These are phyloP conservation scores for Alcis repandata DNA, from an alignment of 2,888 invertebrate species.

Conservation along the genomic window DNA sequence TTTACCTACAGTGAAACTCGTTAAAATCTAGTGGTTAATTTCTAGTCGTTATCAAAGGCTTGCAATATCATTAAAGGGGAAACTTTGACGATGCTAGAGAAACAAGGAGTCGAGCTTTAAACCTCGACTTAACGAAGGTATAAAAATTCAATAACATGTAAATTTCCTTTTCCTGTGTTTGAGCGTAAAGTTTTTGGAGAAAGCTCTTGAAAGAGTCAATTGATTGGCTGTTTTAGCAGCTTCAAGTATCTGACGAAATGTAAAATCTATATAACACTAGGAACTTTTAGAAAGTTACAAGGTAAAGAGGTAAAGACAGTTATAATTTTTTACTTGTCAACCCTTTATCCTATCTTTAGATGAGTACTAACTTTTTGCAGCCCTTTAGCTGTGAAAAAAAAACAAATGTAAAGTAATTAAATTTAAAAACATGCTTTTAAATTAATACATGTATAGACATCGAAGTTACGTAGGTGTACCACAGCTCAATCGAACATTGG, in stretches of 20 bases:
- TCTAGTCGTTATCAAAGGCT: slow-evolving; percentile 32
- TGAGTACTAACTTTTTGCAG: too few relatives aligned
- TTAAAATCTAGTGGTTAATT: slow-evolving; percentile 29
- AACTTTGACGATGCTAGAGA: slow-evolving; percentile 39
- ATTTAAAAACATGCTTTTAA: too few relatives aligned
- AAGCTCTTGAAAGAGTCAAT: slow-evolving; percentile 74
- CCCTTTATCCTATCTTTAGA: too few relatives aligned
- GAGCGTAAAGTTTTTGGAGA: slow-evolving; percentile 74
- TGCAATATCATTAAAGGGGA: slow-evolving; percentile 39
- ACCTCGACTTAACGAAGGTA: slow-evolving; percentile 76
- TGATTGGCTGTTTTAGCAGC: slow-evolving; percentile 63
- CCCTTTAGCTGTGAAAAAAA: too few relatives aligned
- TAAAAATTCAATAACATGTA: slow-evolving; percentile 86
- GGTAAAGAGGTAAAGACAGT: too few relatives aligned
- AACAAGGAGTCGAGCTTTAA: slow-evolving; percentile 43
- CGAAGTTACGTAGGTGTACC: too few relatives aligned
- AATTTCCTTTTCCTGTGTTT: slow-evolving; percentile 75
- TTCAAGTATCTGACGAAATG: background rate
- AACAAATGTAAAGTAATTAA: too few relatives aligned
- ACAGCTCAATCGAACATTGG: too few relatives aligned
- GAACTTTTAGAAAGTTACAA: too few relatives aligned
- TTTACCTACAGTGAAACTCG: slow-evolving; percentile 11
- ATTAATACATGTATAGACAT: too few relatives aligned
- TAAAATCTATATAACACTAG: background rate
- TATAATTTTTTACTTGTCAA: too few relatives aligned